Evolutionary conservation across 2,113 vertebrate genomes (phyloP), one percentile per base, ranked within the genome.

Genomic region (Corapipo altera): DNA sequence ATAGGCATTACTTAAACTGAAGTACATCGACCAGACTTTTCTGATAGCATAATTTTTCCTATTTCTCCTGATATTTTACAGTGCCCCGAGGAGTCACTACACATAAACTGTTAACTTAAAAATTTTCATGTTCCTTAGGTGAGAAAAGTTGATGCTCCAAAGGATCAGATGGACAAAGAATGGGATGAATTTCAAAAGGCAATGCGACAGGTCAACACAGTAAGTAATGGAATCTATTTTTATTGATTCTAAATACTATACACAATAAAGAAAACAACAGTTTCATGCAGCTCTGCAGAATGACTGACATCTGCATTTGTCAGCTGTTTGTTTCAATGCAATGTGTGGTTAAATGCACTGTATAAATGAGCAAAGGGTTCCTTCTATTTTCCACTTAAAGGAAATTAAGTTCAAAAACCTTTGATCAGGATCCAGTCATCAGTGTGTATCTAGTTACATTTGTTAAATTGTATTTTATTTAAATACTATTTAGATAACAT

Each of bases 171-270:
- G 99, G 99, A 99, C 97, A 99, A 99, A 95, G 99, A 99, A 95
- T 99, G 99, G 99, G 99, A 99, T 94, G 99, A 99, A 96, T 99
- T 99, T 97, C 99, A 99, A 74, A 99, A 99, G 95, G 99, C 99
- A 96, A 99, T 99, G 79, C 98, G 99, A 71, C 99, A 99, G 96
- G 99, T 99, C 85, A 99, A 98, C 98, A 99, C 97, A 7, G 98
- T 98, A 97, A 98, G 97, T 97, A 64, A 83, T 62, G 84, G 92
- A 88, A 73, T 80, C 78, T 90, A 66, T 78, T 67, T 96, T 97
- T 89, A 95, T 97, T 95, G 66, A 77, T 84, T 89, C 91, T 95
- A 96, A 80, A 58, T 92, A 83, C 78, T 89, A 78, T 94, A 95
- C 93, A 94, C 67, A 85, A 71, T 82, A 95, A 89, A 84, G 90